These are phyloP conservation scores for Acanthurus tractus DNA, from an alignment of 2,797 vertebrate species.

Conservation along the genomic window DNA sequence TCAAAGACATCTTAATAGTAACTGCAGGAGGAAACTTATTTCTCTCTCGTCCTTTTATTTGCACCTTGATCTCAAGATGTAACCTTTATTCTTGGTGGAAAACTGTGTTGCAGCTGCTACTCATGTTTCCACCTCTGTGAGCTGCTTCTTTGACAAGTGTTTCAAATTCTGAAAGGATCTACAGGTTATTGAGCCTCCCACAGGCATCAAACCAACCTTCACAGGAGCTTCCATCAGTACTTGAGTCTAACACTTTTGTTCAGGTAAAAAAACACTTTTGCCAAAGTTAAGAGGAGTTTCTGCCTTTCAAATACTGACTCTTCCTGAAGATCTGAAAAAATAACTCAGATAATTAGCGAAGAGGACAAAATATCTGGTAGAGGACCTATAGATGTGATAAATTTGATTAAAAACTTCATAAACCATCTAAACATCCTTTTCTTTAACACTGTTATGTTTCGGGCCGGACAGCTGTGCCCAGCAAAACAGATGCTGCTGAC, in stretches of 20 bases:
- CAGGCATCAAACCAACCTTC: constrained; percentile 23
- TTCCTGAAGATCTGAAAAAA: neutral
- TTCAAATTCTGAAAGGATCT: constrained; percentile 39
- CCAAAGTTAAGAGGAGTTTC: neutral
- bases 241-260: neutral
- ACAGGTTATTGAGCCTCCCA: constrained; percentile 36
- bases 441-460: too few species aligned
- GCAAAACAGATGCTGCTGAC: too few species aligned
- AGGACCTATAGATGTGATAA: neutral
- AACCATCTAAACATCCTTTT: neutral
- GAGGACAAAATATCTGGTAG: neutral
- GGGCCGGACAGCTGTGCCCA: too few species aligned
- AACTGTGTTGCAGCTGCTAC: neutral
- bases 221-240: neutral
- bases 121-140: constrained; percentile 18
- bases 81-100: constrained; percentile 19
- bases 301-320: neutral
- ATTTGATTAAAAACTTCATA: neutral
- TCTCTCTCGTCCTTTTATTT: neutral
- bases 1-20: neutral
- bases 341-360: neutral
- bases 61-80: neutral
- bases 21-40: constrained; percentile 1
- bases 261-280: neutral
- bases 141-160: constrained; percentile 36